These are phyloP conservation scores for Andricus grossulariae DNA, from an alignment of 1,140 invertebrate genomes.

Conservation along the genomic window DNA sequence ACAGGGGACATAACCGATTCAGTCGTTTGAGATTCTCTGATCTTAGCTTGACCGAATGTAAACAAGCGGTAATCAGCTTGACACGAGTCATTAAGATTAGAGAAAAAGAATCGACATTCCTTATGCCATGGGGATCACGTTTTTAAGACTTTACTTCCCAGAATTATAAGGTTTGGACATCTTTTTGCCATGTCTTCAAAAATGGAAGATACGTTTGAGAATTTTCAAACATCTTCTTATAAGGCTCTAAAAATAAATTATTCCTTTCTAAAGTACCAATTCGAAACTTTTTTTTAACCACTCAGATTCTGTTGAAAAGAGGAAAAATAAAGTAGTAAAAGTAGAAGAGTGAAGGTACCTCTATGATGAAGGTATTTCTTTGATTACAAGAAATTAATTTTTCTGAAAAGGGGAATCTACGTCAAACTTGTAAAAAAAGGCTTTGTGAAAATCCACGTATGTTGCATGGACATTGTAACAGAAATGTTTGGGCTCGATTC, in stretches of 20 bases:
- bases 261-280: neutral
- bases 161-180: slow-evolving; percentile 41
- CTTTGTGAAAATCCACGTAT: too few relatives aligned
- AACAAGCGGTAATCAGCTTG: slow-evolving; percentile 67
- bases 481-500: too few relatives aligned
- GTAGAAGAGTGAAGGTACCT: too few relatives aligned
- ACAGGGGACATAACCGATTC: slow-evolving; percentile 28
- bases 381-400: too few relatives aligned
- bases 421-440: too few relatives aligned
- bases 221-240: neutral
- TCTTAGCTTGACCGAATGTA: slow-evolving; percentile 55
- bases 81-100: slow-evolving; percentile 69
- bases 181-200: neutral
- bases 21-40: slow-evolving; percentile 44
- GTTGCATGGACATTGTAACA: too few relatives aligned
- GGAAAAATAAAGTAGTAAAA: too few relatives aligned
- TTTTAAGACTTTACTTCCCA: slow-evolving; percentile 48
- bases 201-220: neutral
- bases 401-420: too few relatives aligned
- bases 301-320: too few relatives aligned
- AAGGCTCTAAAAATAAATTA: neutral
- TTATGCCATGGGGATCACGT: slow-evolving; percentile 50
- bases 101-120: slow-evolving; percentile 43
- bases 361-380: too few relatives aligned
- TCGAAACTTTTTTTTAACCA: too few relatives aligned